phyloP scores from a whole-genome alignment of 2,797 vertebrate genomes.

The Mus minutoides region DNA sequence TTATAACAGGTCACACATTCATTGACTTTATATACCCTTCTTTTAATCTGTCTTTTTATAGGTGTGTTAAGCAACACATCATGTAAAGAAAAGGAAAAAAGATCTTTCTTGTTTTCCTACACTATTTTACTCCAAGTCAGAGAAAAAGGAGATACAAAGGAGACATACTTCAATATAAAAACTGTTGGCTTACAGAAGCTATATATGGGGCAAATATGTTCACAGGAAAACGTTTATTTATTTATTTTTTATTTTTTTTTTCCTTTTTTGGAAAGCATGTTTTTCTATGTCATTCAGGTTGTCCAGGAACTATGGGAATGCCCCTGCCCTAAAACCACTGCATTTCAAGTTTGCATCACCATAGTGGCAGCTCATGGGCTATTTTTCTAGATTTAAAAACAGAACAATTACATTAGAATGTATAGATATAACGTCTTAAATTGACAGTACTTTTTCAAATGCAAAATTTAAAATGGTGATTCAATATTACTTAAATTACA shows the following conservation, averaged over 20 bases:
- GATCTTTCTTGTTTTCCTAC: neutral
- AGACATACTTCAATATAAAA: conserved; percentile 1
- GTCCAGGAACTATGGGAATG: neutral
- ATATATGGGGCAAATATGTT: neutral
- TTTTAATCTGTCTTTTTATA: neutral
- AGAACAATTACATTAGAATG: conserved; percentile 45
- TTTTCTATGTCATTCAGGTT: neutral
- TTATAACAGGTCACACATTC: neutral
- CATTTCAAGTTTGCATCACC: neutral
- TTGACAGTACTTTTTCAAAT: neutral
- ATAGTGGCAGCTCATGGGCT: neutral
- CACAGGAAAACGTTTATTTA: neutral
- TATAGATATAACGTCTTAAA: conserved; percentile 34
- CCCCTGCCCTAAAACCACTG: neutral
- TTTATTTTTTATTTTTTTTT: neutral
- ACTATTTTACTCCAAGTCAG: conserved; percentile 18
- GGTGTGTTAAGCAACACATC: neutral
- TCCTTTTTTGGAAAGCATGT: neutral
- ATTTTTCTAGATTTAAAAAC: neutral
- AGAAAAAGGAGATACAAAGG: conserved; percentile 13
- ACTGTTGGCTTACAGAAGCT: neutral
- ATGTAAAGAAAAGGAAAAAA: neutral
- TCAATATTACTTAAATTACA: conserved; percentile 6
- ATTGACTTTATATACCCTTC: neutral
- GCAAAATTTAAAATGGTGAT: neutral